Base-by-base conservation (phyloP, 2,113 vertebrate genomes). In the Epinephelus lanceolatus region DNA sequence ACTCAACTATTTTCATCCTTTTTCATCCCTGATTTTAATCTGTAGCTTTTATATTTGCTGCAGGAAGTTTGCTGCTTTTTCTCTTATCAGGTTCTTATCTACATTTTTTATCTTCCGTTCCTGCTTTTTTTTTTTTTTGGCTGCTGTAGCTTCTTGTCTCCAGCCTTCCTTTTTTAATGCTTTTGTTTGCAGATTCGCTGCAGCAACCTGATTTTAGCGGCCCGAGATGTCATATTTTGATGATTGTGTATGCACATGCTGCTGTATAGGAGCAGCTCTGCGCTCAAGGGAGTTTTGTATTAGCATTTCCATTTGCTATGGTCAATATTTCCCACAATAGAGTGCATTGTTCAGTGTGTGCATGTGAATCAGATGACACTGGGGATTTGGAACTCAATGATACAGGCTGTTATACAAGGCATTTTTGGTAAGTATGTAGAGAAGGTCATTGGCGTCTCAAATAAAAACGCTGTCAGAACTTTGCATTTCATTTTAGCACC, bases 281-380 rank as follows among this genome's bases (percentile, higher is more conserved):
- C 14, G 78, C 83, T 83, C 61, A 12, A 15, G 91, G 88, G 91
- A 84, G 25, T 71, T 51, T 30, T 17, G 51, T 47, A 91, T 93
- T 88, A 85, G 87, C 93, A 91, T 93, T 93, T 91, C 86, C 80
- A 90, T 93, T 94, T 89, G 84, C 86, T 69, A 52, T 19, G 78
- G 89, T 92, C 89, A 91, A 91, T 93, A 91, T 90, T 89, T 75
- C 52, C 57, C 76, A 85, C 75, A 83, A 68, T 68, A 51, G 55
- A 68, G 74, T 17, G 51, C 23, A 68, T 80, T 86, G 86, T 90
- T 88, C 86, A 67, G 72, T 78, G 78, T 88, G 82, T 83, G 86
- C 80, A 72, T 89, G 82, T 68, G 79, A 92, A 88, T 83, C 71
- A 23, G 71, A 76, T 67, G 83, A 80, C 89, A 84, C 52, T 49